Conservation (phyloP, 1,140 invertebrate genomes). For the Danaus melanippus region DNA sequence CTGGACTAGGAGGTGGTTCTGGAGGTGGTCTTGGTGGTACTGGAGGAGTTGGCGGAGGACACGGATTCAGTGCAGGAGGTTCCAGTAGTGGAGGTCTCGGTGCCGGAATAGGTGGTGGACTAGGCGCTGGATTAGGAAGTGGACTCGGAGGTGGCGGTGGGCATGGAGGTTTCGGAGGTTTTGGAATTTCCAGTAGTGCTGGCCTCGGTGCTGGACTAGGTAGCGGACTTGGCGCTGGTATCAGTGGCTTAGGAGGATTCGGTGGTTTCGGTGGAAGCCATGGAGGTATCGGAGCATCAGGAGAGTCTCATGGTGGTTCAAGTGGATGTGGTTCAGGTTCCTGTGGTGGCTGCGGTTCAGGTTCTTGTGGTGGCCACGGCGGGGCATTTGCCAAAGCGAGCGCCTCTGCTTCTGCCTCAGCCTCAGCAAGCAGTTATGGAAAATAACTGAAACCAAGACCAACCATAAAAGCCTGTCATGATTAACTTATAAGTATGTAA, state of each 20-base stretch:
- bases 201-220: not conserved
- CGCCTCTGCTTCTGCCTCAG: conserved; percentile 38
- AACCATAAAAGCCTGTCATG: no score
- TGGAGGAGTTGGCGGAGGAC: conserved; percentile 12
- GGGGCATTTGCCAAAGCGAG: conserved; percentile 37
- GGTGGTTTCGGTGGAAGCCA: conserved; percentile 11
- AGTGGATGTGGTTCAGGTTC: conserved; percentile 19
- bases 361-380: conserved; percentile 26
- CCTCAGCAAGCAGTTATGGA: conserved; percentile 43
- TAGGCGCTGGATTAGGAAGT: no score
- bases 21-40: conserved; percentile 14
- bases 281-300: conserved; percentile 22
- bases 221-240: conserved; percentile 9
- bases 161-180: conserved; percentile 8
- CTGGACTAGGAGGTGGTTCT: conserved; percentile 11
- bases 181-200: conserved; percentile 12
- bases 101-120: no score
- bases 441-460: conserved; percentile 11
- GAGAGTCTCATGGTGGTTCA: conserved; percentile 13
- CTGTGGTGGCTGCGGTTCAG: conserved; percentile 21
- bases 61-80: conserved; percentile 5
- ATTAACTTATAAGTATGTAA: no score
- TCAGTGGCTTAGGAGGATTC: conserved; percentile 14
- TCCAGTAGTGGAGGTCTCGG: conserved; percentile 17
- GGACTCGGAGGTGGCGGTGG: conserved; percentile 22